A percentile compares a stretch with the other conserved stretches of the same genome.
Evolutionary conservation across 2,797 vertebrate genomes (phyloP).

Genomic region (Lates japonicus): DNA sequence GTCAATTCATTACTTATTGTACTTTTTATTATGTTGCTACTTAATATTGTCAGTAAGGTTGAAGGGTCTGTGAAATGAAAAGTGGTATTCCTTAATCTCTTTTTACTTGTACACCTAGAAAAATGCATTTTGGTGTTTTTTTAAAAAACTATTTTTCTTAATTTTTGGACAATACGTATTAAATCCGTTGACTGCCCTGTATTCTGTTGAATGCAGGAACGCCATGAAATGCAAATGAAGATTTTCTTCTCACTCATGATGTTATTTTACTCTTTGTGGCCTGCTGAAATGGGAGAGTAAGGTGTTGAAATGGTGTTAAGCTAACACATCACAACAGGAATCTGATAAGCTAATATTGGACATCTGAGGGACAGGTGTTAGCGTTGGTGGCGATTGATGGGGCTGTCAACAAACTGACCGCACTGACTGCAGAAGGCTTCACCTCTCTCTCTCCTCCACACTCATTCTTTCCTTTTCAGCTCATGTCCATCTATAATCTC

Average conservation of each 20-base stretch:
- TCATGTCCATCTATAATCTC: neutral
- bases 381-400: neutral
- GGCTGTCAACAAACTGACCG: constrained; percentile 9
- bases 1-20: fast-evolving
- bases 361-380: constrained; percentile 20
- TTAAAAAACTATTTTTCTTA: neutral
- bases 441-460: neutral
- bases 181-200: neutral
- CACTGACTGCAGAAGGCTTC: neutral
- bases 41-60: neutral
- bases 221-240: neutral
- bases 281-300: neutral
- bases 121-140: too few species aligned
- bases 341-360: constrained; percentile 30
- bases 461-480: neutral
- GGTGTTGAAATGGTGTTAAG: constrained; percentile 26
- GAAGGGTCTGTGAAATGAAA: neutral
- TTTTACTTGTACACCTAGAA: neutral
- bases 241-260: neutral
- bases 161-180: neutral
- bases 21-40: neutral
- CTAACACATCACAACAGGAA: constrained; percentile 18
- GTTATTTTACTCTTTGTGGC: neutral
- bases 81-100: neutral
- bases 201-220: neutral